Base-by-base conservation (phyloP, 2,888 invertebrate genomes). In the Drosophila leonis region DNA sequence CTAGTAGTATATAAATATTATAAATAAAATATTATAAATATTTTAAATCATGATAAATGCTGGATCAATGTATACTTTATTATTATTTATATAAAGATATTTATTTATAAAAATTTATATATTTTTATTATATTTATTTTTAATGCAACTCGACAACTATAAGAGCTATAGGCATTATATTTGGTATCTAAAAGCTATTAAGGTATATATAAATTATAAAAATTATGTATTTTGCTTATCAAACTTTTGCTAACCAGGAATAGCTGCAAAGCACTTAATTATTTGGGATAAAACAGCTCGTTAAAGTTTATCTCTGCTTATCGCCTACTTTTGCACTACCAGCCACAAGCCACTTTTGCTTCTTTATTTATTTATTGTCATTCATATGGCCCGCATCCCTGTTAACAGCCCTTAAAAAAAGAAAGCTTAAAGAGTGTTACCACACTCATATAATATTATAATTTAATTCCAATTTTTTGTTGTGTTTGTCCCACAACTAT, bases 371-470 rank as follows among this genome's bases (percentile, higher is more conserved):
- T 48, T 48, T 29, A 48, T n/a, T n/a, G n/a, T n/a, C n/a, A n/a
- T 2, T n/a, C 29, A 9, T 18, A 29, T 48, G 8, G 1, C 18
- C 49, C 49, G 18, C 49, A 20, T 49, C 13, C 31, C 31, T 8
- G 18, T 49, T 31, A 8, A 12, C 31, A 33, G 49, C 49, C 18
- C 49, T 20, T n/a, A 29, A 49, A 49, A 31, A 31, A 48, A 1
- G 12, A 13, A 18, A 20, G 33, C 13, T 37, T 51, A 33, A 41
- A 18, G 18, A 39, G 51, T 51, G 39, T 61, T 39, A 9, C 20
- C 49, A 42, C 35, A 41, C 29, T 51, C 42, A 20, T 33, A 37
- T 60, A 37, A 65, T 44, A 65, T 31, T n/a, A 39, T 52, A 65
- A 62, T 65, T 46, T 33, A 44, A 39, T 27, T n/a, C 18, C 13